These are phyloP conservation scores for Agrotis exclamationis DNA, from an alignment of 2,888 invertebrate species.

Conservation along the genomic window DNA sequence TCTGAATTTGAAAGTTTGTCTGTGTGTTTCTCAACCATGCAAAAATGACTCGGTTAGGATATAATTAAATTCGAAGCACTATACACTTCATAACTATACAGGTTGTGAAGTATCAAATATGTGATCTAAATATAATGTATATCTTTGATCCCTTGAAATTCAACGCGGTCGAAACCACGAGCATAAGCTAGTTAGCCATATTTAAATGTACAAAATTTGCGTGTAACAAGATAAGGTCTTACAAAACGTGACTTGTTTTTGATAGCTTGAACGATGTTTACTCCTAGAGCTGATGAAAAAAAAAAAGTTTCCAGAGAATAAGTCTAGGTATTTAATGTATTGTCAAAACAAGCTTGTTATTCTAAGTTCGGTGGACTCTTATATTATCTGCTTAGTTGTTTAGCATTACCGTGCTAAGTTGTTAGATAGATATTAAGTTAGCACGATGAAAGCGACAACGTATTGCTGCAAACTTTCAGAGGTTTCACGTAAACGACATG, in stretches of 20 bases:
- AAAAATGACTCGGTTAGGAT: too few relatives aligned
- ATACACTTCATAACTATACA: too few relatives aligned
- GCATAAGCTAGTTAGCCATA: not conserved
- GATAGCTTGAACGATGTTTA: slow-evolving; percentile 17
- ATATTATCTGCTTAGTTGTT: slow-evolving; percentile 12
- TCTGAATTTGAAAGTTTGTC: too few relatives aligned
- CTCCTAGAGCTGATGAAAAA: not conserved
- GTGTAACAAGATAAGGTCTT: slow-evolving; percentile 6
- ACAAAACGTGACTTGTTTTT: slow-evolving; percentile 20
- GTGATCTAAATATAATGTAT: too few relatives aligned
- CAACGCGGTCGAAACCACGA: too few relatives aligned
- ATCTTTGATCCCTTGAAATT: too few relatives aligned
- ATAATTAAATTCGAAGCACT: too few relatives aligned
- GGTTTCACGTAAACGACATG: not conserved
- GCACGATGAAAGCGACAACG: not conserved
- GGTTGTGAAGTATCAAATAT: too few relatives aligned
- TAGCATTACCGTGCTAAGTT: slow-evolving; percentile 27
- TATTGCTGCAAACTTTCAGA: not conserved
- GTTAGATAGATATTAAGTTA: slow-evolving; percentile 3
- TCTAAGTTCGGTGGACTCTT: slow-evolving; percentile 10
- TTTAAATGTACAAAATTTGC: not conserved
- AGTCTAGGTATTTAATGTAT: not conserved
- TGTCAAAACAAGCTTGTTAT: slow-evolving; percentile 18
- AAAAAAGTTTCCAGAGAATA: slow-evolving; percentile 6
- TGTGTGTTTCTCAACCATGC: too few relatives aligned